Evolutionary conservation across 2,888 invertebrate genomes (phyloP).

Genomic region (Epirrhoe tristata): DNA sequence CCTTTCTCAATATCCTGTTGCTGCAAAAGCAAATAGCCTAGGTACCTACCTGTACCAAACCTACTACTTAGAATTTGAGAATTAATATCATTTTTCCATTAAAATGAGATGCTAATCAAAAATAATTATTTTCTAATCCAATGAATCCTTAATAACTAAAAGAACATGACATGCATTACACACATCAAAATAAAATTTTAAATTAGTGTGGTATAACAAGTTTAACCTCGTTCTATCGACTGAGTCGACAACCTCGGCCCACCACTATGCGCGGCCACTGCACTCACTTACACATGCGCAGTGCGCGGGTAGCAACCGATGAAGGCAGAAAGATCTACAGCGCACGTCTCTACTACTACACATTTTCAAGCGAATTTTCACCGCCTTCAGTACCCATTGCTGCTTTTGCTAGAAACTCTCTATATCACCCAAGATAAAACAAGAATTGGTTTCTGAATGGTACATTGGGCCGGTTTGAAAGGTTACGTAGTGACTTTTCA

Average conservation of each 20-base stretch:
- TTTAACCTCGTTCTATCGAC: slow-evolving; percentile 30
- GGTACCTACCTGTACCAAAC: no score
- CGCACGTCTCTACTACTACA: slow-evolving; percentile 45
- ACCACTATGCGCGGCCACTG: slow-evolving; percentile 69
- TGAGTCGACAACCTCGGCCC: slow-evolving; percentile 49
- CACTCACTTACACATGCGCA: slow-evolving; percentile 72
- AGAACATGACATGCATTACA: no score
- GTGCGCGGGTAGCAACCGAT: slow-evolving; percentile 74
- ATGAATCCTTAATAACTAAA: no score
- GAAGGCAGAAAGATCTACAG: slow-evolving; percentile 79
- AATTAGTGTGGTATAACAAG: no score
- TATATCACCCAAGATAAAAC: neutral
- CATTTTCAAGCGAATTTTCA: slow-evolving; percentile 47
- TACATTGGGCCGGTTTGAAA: slow-evolving; percentile 15
- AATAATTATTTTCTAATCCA: no score
- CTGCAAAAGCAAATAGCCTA: no score
- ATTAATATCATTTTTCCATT: no score
- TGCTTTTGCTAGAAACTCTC: neutral
- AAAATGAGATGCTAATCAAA: no score
- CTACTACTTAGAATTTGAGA: no score
- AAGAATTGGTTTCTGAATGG: slow-evolving; percentile 45
- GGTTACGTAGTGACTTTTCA: slow-evolving; percentile 57
- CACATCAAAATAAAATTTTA: neutral
- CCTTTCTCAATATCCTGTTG: no score
- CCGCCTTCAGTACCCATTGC: slow-evolving; percentile 48